phyloP scores from a whole-genome alignment of 2,888 invertebrate species.

The Drosophila percnosoma region DNA sequence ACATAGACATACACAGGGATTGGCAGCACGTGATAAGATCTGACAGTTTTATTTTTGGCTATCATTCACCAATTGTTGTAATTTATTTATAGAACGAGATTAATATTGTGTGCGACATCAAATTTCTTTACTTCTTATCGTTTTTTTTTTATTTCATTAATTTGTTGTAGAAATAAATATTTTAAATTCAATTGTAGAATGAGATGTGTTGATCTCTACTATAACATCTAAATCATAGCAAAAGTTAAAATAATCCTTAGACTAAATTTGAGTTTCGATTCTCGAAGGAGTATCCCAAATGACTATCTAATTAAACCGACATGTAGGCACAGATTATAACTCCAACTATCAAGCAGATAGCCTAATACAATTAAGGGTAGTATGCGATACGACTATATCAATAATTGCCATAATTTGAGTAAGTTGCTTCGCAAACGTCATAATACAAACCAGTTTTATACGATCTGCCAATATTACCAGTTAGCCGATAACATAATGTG shows the following conservation, averaged over 20 bases:
- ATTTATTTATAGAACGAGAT: conserved; percentile 67
- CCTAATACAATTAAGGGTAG: not conserved
- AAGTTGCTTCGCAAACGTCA: conserved; percentile 2
- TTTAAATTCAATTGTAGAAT: not conserved
- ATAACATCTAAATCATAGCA: not conserved
- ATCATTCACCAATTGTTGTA: conserved; percentile 43
- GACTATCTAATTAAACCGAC: not conserved
- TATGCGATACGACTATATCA: not conserved
- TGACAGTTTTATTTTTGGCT: conserved; percentile 58
- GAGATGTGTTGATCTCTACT: not conserved
- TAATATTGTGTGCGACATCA: conserved; percentile 24
- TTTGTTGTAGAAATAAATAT: not conserved
- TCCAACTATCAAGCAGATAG: conserved; percentile 1
- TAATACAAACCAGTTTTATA: not conserved
- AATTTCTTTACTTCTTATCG: conserved; percentile 2
- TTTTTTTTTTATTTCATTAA: no score
- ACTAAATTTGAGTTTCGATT: not conserved
- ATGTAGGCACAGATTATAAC: not conserved
- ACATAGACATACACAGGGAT: conserved; percentile 7
- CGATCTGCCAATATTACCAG: conserved; percentile 4
- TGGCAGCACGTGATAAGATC: conserved; percentile 69
- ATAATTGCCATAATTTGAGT: not conserved
- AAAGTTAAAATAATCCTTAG: not conserved
- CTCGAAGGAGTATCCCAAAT: not conserved
- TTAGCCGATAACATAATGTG: not conserved